Base-by-base conservation (phyloP, 2,113 vertebrate species). In the Scolopax mira region DNA sequence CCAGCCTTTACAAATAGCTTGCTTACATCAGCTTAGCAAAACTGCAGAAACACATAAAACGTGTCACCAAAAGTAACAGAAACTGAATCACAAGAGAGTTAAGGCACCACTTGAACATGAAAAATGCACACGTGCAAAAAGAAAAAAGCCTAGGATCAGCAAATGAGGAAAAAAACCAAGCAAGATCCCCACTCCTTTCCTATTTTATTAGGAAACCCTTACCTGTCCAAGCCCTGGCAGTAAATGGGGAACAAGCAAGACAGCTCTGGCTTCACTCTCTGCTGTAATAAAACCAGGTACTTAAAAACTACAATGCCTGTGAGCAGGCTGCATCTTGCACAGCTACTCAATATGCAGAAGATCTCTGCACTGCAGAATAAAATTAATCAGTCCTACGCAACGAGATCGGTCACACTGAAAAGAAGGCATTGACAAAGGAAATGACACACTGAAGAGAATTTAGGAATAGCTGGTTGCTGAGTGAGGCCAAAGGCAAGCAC, bases 261-360 rank as follows among this genome's bases (percentile, higher is more conserved):
- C 44, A 89, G 54, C 72, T 24, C 22, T 65, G 67, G 67, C 67
- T 92, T 80, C 54, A 25, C 37, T 71, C 25, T 51, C 55, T 71
- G 42, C 72, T 74, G 46, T 35, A 93, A 91, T 60, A 88, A 90
- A 81, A 82, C 22, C 79, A 70, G n/a, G 28, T 60, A 54, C 72
- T 74, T 42, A 71, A 58, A 85, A 88, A 35, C 51, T 18, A 88
- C 75, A 78, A 25, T 39, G 75, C 42, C 82, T 84, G 39, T 55
- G 92, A 74, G 55, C 71, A 74, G 69, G 60, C 93, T 95, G 88
- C 85, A 94, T 91, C 85, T 84, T 94, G 83, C 92, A 95, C 72
- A 94, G 4, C 95, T 96, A 84, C 90, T 97, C 96, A 96, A 96
- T 93, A 97, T 95, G 94, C 96, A 96, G 88, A 91, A 91, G 94